Evolutionary conservation across 2,888 invertebrate species (phyloP).

Genomic region (Vanessa cardui): DNA sequence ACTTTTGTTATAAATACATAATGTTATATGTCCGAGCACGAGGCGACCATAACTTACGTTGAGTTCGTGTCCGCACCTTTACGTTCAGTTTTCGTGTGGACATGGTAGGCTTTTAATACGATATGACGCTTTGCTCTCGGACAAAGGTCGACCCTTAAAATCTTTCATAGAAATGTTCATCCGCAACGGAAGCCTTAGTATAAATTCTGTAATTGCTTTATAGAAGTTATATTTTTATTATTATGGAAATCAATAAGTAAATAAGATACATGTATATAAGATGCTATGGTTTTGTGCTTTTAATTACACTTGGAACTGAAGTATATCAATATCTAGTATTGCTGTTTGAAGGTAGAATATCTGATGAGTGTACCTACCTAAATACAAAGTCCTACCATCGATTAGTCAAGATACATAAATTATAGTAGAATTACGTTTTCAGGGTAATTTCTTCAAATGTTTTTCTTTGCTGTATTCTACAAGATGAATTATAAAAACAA

Average conservation of each 20-base stretch:
- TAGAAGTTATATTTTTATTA: no score
- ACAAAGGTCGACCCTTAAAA: slow-evolving; percentile 8
- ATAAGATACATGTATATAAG: no score
- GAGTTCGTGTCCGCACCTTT: slow-evolving; percentile 56
- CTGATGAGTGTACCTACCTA: background rate
- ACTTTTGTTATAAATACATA: slow-evolving; percentile 57
- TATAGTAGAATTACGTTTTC: no score
- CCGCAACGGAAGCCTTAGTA: background rate
- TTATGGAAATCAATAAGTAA: no score
- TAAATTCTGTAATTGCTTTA: background rate
- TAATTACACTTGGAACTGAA: no score
- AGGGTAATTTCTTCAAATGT: no score
- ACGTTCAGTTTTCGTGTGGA: slow-evolving; percentile 37
- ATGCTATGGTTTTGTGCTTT: no score
- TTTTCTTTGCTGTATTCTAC: no score
- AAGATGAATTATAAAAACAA: no score
- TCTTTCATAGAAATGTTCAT: slow-evolving; percentile 1
- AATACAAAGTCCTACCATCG: background rate
- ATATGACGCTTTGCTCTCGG: slow-evolving; percentile 22
- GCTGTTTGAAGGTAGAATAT: no score
- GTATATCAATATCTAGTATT: no score
- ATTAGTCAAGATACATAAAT: no score
- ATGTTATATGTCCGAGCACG: slow-evolving; percentile 37
- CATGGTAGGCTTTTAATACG: slow-evolving; percentile 36
- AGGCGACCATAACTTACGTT: slow-evolving; percentile 64